phyloP scores from a whole-genome alignment of 2,113 vertebrate species.

The Acanthisitta chloris region DNA sequence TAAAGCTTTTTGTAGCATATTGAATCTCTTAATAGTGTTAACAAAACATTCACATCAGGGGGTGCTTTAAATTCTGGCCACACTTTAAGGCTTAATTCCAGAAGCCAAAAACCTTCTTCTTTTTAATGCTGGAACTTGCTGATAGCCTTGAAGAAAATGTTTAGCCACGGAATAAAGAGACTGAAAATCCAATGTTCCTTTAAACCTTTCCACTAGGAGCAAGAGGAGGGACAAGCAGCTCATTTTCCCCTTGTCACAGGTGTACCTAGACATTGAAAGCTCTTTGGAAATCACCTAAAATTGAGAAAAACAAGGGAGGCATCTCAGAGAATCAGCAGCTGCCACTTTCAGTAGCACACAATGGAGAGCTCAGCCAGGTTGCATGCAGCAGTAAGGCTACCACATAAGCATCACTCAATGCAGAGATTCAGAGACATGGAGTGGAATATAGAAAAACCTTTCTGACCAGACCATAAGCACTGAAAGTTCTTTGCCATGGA shows the following conservation, averaged over 20 bases:
- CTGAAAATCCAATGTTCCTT: background rate
- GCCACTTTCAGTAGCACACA: background rate
- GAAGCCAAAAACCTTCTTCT: background rate
- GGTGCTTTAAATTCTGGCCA: slow-evolving; percentile 18
- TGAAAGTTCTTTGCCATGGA: background rate
- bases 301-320: background rate
- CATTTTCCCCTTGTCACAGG: background rate
- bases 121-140: background rate
- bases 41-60: slow-evolving; percentile 3
- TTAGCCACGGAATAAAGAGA: background rate
- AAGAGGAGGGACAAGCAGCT: background rate
- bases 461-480: background rate
- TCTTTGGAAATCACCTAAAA: background rate
- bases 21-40: slow-evolving; percentile 19
- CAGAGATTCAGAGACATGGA: background rate
- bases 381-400: background rate
- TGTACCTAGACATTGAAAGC: background rate
- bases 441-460: background rate
- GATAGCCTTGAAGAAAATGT: background rate
- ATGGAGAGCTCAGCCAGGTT: background rate
- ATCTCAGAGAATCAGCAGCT: background rate
- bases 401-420: background rate
- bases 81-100: slow-evolving; percentile 7
- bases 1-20: background rate
- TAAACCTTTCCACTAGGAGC: background rate